Evolutionary conservation across 2,888 invertebrate genomes (phyloP).

Genomic region (Drosophila helvetica): DNA sequence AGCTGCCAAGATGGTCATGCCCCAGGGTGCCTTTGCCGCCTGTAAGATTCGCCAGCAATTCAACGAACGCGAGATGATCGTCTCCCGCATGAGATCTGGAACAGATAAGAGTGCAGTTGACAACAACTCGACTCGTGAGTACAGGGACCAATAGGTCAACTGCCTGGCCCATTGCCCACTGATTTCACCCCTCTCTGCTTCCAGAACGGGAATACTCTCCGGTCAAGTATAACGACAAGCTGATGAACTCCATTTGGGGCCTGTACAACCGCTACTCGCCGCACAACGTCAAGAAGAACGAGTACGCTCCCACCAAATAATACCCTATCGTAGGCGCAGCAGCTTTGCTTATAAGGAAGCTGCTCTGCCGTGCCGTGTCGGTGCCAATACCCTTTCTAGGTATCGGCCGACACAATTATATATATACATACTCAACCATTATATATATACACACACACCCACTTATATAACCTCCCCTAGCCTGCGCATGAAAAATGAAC

Average conservation of each 20-base stretch:
- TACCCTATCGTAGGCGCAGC: conserved; percentile 42
- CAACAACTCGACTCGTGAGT: conserved; percentile 80
- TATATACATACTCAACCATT: conserved; percentile 18
- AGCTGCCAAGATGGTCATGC: conserved; percentile 87
- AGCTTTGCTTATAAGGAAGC: conserved; percentile 27
- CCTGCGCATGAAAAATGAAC: neutral
- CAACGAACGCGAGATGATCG: conserved; percentile 84
- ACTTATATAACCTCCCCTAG: conserved; percentile 7
- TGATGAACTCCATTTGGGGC: conserved; percentile 97
- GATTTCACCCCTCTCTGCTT: conserved; percentile 42
- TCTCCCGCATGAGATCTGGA: conserved; percentile 85
- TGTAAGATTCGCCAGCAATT: conserved; percentile 86
- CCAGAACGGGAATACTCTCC: conserved; percentile 88
- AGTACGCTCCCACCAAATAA: conserved; percentile 61
- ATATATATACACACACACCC: conserved; percentile 17
- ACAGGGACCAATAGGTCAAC: conserved; percentile 2
- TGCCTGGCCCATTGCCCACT: too few relatives aligned
- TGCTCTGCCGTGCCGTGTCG: conserved; percentile 37
- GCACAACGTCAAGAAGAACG: conserved; percentile 92
- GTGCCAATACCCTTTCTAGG: conserved; percentile 3
- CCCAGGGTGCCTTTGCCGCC: conserved; percentile 90
- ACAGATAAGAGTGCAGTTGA: conserved; percentile 79
- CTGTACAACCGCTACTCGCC: conserved; percentile 94
- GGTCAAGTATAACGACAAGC: conserved; percentile 91
- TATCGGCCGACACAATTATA: conserved; percentile 9